phyloP scores from a whole-genome alignment of 2,888 invertebrate genomes.

The Chymomyza amoena region DNA sequence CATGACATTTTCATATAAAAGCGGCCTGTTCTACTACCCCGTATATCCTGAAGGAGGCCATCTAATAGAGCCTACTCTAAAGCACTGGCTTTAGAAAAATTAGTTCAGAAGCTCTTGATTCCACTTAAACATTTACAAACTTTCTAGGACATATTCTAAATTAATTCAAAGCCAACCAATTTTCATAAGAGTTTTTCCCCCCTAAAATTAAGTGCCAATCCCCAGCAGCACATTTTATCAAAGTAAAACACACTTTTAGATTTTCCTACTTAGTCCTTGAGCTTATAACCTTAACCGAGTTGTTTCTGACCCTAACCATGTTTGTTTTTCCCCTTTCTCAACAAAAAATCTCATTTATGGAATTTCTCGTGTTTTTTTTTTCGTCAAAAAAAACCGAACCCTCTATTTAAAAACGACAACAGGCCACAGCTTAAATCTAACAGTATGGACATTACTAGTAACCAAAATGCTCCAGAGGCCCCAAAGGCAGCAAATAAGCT shows the following conservation, averaged over 20 bases:
- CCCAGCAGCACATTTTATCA: neutral
- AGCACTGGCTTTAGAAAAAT: too few relatives aligned
- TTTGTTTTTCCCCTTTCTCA: neutral
- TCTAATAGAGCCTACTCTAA: too few relatives aligned
- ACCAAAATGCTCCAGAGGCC: neutral
- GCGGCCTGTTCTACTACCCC: too few relatives aligned
- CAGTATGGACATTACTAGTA: neutral
- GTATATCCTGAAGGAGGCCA: too few relatives aligned
- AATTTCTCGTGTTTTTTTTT: neutral
- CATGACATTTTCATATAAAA: too few relatives aligned
- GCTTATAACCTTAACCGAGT: neutral
- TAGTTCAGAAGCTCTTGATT: too few relatives aligned
- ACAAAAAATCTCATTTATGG: neutral
- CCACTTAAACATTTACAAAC: too few relatives aligned
- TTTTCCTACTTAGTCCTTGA: neutral
- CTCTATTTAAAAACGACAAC: neutral
- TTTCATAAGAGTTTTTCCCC: neutral
- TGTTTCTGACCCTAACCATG: neutral
- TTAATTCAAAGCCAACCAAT: neutral
- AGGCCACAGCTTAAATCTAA: neutral
- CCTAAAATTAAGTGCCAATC: too few relatives aligned
- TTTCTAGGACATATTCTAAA: too few relatives aligned
- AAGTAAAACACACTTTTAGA: neutral
- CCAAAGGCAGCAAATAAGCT: neutral
- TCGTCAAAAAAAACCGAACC: neutral